Percentiles rank a stretch among this genome's conserved stretches.
phyloP scores from a whole-genome alignment of 2,888 invertebrate genomes.

The Drosophila dives region DNA sequence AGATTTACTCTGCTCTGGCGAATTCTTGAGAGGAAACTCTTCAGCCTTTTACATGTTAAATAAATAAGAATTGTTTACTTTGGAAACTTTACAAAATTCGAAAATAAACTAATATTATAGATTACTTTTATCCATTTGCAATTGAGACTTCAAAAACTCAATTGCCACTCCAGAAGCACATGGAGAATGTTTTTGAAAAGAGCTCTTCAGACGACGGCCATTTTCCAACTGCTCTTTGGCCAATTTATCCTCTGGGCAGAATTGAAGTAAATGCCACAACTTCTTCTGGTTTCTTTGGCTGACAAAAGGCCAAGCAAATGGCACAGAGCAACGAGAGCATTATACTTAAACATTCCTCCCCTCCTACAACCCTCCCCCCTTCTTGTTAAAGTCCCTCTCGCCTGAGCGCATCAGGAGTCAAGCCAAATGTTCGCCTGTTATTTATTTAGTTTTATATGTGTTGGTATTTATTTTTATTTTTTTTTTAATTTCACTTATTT shows the following conservation, averaged over 20 bases:
- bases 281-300: conserved; percentile 53
- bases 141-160: conserved; percentile 36
- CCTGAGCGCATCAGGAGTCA: conserved; percentile 74
- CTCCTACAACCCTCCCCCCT: too few relatives aligned
- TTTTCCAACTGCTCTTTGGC: conserved; percentile 16
- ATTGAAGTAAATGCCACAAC: conserved; percentile 44
- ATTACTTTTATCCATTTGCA: conserved; percentile 27
- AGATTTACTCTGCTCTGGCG: not conserved
- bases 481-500: conserved; percentile 52
- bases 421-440: conserved; percentile 57
- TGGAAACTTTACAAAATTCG: not conserved
- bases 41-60: not conserved
- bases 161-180: conserved; percentile 19
- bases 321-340: conserved; percentile 11
- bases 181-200: conserved; percentile 5
- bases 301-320: conserved; percentile 72
- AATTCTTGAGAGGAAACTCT: not conserved
- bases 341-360: not conserved
- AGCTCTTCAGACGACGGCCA: conserved; percentile 22
- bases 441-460: conserved; percentile 39
- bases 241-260: not conserved
- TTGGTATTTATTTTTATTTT: not conserved
- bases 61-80: not conserved
- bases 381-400: conserved; percentile 15
- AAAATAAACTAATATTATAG: conserved; percentile 3